A percentile compares a stretch with the other conserved stretches of the same genome.
These are phyloP conservation scores for Matsumyia berberina DNA, from an alignment of 2,888 invertebrate species.

Conservation along the genomic window DNA sequence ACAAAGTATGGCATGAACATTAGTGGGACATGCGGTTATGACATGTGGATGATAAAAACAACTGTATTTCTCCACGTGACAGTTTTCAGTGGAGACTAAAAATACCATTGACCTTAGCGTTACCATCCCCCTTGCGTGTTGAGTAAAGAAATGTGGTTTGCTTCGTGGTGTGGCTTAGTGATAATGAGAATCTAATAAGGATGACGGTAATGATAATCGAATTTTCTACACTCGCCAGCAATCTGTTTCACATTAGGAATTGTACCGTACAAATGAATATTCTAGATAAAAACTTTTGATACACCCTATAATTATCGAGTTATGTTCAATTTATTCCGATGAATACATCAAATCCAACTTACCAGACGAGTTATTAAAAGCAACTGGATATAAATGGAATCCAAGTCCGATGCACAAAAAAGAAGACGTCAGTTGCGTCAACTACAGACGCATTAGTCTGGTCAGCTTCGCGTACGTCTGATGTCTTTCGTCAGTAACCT, in stretches of 20 bases:
- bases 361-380: no score
- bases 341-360: no score
- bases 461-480: no score
- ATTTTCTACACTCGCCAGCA: not conserved
- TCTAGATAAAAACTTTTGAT: no score
- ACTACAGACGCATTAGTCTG: no score
- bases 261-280: no score
- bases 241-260: not conserved
- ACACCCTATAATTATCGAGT: no score
- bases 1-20: not conserved
- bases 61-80: not conserved
- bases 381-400: no score
- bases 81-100: not conserved
- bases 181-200: not conserved
- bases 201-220: not conserved
- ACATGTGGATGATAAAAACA: constrained; percentile 5
- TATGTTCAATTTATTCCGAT: no score
- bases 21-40: not conserved
- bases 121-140: not conserved
- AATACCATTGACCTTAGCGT: constrained; percentile 3
- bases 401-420: no score
- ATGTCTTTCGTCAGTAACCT: no score
- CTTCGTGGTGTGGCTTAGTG: not conserved
- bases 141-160: not conserved
- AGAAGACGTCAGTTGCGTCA: no score